A percentile compares a stretch with the other conserved stretches of the same genome.
Evolutionary conservation across 2,113 vertebrate species (phyloP).

Genomic region (Nesoenas mayeri): DNA sequence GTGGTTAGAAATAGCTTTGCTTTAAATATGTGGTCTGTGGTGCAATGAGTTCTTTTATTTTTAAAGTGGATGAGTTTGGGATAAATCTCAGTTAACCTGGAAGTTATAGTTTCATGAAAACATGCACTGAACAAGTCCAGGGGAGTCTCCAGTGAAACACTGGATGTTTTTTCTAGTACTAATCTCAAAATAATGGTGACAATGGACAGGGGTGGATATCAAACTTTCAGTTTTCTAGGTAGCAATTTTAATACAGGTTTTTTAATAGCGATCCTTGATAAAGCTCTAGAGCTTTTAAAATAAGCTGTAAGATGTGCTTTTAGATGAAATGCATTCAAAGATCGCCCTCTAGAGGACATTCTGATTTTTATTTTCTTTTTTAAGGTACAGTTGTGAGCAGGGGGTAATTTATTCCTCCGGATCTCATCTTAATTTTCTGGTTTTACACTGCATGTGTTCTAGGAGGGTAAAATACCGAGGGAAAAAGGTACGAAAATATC

Average conservation of each 20-base stretch:
- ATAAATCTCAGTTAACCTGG: neutral
- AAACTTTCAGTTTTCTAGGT: neutral
- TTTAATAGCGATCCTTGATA: neutral
- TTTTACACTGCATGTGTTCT: neutral
- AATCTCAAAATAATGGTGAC: neutral
- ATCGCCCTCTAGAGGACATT: conserved; percentile 44
- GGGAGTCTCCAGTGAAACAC: neutral
- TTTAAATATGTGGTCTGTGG: neutral
- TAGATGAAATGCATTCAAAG: neutral
- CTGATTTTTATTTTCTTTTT: neutral
- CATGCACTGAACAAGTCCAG: neutral
- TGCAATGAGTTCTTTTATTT: neutral
- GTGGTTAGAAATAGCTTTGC: neutral
- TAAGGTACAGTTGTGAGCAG: neutral
- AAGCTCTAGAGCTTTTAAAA: neutral
- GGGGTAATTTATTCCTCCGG: neutral
- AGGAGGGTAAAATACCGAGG: neutral
- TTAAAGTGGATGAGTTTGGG: neutral
- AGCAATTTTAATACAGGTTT: neutral
- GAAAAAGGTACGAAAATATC: neutral
- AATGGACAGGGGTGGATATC: neutral
- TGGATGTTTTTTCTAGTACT: neutral
- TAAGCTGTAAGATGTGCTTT: neutral
- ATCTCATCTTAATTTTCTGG: neutral
- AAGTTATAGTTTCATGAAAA: neutral